Percentiles rank a stretch among this genome's conserved stretches.
Evolutionary conservation across 2,888 invertebrate species (phyloP).

Genomic region (Microdon myrmicae): DNA sequence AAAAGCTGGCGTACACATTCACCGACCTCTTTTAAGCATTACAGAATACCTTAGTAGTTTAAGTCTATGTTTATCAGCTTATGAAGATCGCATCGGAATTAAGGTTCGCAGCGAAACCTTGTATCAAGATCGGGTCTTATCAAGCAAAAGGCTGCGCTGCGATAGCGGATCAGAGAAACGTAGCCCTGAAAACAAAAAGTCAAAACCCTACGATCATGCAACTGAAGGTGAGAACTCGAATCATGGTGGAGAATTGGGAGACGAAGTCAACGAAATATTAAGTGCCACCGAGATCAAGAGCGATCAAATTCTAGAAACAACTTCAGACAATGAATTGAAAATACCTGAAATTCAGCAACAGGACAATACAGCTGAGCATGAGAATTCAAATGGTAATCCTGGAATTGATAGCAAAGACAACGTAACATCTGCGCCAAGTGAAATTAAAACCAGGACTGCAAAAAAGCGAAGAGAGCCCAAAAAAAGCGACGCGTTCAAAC

Average conservation of each 20-base stretch:
- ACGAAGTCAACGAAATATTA: slow-evolving; percentile 31
- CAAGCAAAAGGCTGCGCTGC: slow-evolving; percentile 69
- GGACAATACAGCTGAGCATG: slow-evolving; percentile 13
- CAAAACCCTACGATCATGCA: slow-evolving; percentile 56
- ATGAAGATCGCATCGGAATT: slow-evolving; percentile 77
- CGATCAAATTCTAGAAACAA: slow-evolving; percentile 19
- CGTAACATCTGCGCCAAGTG: slow-evolving; percentile 3
- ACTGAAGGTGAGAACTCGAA: slow-evolving; percentile 33
- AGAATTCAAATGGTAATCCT: slow-evolving; percentile 12
- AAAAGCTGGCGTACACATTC: slow-evolving; percentile 73
- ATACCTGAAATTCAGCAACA: not conserved
- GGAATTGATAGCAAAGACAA: slow-evolving; percentile 18
- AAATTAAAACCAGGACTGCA: slow-evolving; percentile 25
- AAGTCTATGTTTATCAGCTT: slow-evolving; percentile 81
- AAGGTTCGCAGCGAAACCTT: slow-evolving; percentile 68
- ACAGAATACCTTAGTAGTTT: slow-evolving; percentile 82
- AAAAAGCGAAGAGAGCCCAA: slow-evolving; percentile 21
- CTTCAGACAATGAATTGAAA: slow-evolving; percentile 25
- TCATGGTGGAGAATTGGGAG: slow-evolving; percentile 32
- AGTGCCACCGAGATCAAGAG: slow-evolving; percentile 16
- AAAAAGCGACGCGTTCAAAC: slow-evolving; percentile 58
- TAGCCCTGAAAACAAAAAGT: slow-evolving; percentile 68
- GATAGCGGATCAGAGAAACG: slow-evolving; percentile 72
- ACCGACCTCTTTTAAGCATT: slow-evolving; percentile 78
- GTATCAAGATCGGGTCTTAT: slow-evolving; percentile 57